Evolutionary conservation across 2,888 invertebrate genomes (phyloP), one percentile per base, ranked within the genome.

Genomic region (Agrypnus murinus): DNA sequence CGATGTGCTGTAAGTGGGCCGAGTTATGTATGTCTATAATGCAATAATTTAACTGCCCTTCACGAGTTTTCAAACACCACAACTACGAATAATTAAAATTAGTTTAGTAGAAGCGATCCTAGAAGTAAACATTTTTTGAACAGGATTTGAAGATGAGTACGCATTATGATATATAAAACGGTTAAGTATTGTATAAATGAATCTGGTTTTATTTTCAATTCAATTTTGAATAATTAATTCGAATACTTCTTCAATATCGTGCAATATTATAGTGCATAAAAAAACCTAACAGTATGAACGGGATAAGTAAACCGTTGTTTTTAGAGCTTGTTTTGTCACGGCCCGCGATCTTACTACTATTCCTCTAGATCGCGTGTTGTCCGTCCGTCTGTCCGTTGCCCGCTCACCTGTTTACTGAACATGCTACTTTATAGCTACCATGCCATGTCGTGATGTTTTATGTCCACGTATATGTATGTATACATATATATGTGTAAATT

Each of bases 401-500:
- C 65, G 73, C 69, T 74, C 75, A 74, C 73, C 75, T 71, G 74
- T 72, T 71, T 74, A 75, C 74, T 60, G 69, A 74, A 73, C 73
- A 74, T 69, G 75, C 75, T 72, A 75, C 73, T 74, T 75, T 74
- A 74, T 75, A 74, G 74, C 77, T 77, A 75, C 75, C 75, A 74
- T 71, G 72, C 70, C 75, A 77, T 74, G 75, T 76, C 75, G 72
- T 76, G 76, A 75, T 75, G 74, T 71, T 76, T 75, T 77, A 76
- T 75, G 70, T 71, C 65, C 75, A 69, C 70, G 74, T 73, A 72
- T 72, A 25, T 25, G 5, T 5, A 5, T 25, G 3, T 25, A 5
- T 25, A 25, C 3, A 3, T 40, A 10, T 12, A 12, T 12, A 72
- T 64, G 72, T 65, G 69, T 72, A 72, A 72, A 72, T 69, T 72